Percentiles rank a stretch among this genome's conserved stretches.
phyloP scores from a whole-genome alignment of 2,797 vertebrate species.

The Peromyscus eremicus region DNA sequence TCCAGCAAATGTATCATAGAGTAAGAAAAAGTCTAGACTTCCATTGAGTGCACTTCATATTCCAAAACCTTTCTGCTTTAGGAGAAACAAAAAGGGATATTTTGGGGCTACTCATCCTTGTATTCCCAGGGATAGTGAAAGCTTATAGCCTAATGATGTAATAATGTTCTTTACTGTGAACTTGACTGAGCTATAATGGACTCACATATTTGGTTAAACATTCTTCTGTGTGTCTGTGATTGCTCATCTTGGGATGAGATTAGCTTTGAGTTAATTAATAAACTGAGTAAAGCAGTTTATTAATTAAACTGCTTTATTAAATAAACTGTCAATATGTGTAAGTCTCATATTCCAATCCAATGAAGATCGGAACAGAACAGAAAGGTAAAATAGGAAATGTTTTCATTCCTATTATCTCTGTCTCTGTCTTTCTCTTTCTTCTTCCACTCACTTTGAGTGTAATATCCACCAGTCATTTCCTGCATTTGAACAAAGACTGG shows the following conservation, averaged over 20 bases:
- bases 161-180: not conserved
- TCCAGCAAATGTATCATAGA: not conserved
- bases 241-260: not conserved
- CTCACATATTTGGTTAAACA: not conserved
- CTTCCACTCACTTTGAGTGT: not conserved
- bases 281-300: not conserved
- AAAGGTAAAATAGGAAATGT: not conserved
- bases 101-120: not conserved
- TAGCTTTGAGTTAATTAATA: not conserved
- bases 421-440: not conserved
- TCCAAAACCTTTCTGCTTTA: not conserved
- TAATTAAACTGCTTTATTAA: no score
- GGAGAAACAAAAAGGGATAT: not conserved
- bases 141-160: not conserved
- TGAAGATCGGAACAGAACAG: not conserved
- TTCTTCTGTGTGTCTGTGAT: not conserved
- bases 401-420: not conserved
- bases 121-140: not conserved
- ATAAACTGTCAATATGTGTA: not conserved
- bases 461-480: no score
- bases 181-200: not conserved
- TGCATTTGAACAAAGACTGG: not conserved
- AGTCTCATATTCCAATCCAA: not conserved
- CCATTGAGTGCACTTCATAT: not conserved
- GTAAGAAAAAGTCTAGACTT: not conserved